Conservation (phyloP, 2,797 vertebrate species). For the Myotis pilosus region DNA sequence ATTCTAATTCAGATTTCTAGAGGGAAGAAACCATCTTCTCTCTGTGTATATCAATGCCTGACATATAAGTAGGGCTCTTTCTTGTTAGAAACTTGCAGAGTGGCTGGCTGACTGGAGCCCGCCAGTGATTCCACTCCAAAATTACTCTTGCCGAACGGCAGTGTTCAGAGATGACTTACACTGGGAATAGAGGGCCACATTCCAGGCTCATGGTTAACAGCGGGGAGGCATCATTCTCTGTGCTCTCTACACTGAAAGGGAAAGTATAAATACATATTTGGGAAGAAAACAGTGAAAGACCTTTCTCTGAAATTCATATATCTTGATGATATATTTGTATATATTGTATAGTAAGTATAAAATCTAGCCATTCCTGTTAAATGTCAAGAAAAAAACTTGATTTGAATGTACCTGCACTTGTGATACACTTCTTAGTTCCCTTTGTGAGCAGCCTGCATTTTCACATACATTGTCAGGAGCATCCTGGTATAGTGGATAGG, state of each 20-base stretch:
- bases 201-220: neutral
- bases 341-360: neutral
- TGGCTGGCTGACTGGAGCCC: neutral
- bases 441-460: neutral
- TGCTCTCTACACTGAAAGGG: neutral
- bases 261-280: neutral
- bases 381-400: neutral
- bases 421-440: neutral
- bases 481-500: neutral
- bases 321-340: neutral
- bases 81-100: neutral
- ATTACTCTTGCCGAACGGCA: neutral
- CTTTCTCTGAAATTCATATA: neutral
- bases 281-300: neutral
- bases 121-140: neutral
- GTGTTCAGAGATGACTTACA: neutral
- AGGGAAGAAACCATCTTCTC: neutral
- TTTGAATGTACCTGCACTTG: neutral
- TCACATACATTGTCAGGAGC: neutral
- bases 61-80: neutral
- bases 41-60: neutral
- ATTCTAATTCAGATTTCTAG: conserved; percentile 40
- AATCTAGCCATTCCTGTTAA: neutral
- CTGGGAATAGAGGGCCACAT: neutral
- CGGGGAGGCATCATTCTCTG: neutral